Evolutionary conservation across 2,888 invertebrate species (phyloP).

Genomic region (Uropetala carovei): DNA sequence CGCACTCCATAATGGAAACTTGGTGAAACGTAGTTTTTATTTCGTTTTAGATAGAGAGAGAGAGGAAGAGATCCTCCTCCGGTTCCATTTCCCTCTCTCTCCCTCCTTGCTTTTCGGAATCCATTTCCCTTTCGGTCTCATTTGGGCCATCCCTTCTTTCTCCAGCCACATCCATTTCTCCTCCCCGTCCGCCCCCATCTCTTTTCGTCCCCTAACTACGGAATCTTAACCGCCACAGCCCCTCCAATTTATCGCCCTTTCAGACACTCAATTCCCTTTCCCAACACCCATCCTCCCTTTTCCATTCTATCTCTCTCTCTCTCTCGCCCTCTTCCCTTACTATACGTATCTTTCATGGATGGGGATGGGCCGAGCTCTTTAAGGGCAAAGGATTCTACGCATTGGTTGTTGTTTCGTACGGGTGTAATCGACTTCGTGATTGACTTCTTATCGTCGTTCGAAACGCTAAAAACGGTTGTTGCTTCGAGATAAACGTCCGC

Average conservation of each 20-base stretch:
- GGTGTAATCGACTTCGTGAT: background rate
- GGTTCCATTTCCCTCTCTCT: background rate
- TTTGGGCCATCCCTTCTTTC: background rate
- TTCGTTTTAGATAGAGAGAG: background rate
- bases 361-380: background rate
- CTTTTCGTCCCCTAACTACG: background rate
- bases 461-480: too few relatives aligned
- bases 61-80: background rate
- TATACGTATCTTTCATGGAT: too few relatives aligned
- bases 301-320: background rate
- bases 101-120: background rate
- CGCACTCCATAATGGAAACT: background rate
- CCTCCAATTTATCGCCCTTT: constrained; percentile 32
- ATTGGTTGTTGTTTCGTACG: background rate
- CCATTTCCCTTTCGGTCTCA: background rate
- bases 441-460: too few relatives aligned
- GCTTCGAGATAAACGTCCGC: too few relatives aligned
- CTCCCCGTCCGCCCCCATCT: background rate
- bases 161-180: background rate
- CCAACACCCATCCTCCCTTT: background rate
- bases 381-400: background rate
- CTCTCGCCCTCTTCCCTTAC: background rate
- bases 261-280: constrained; percentile 12
- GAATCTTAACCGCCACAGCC: constrained; percentile 15
- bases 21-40: background rate